Evolutionary conservation across 2,797 vertebrate species (phyloP), one percentile per base, ranked within the genome.

Genomic region (Melanogrammus aeglefinus): DNA sequence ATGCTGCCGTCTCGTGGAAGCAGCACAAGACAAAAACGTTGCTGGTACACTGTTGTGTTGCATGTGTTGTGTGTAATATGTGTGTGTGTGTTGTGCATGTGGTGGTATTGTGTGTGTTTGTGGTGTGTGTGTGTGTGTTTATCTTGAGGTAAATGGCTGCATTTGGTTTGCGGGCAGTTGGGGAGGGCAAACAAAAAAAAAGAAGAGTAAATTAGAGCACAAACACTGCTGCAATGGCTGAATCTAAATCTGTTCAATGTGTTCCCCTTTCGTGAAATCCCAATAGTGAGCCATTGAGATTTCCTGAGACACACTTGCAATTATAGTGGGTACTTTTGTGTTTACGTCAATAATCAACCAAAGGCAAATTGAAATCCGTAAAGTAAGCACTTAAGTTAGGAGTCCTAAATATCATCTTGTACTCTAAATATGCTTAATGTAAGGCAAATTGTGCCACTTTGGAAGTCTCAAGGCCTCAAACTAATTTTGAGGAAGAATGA

Each of bases 191-290:
- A 92, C 88, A 91, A 83, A 89, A 92, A 95, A 92, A 91, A 95
- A 92, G 91, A 89, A 91, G 92, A 93, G 82, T 89, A 85, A 90
- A 88, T 84, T 86, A 79, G 86, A 88, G 90, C 82, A 84, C 87
- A 89, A 91, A 86, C 84, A 88, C 78, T 86, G 75, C 83, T 81
- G 85, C 83, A 86, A 73, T 73, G 79, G 81, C 84, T 80, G 81
- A 75, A 85, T 83, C 88, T 90, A 93, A 93, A 93, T 93, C 47
- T 85, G 86, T 92, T 92, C 91, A 93, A 88, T 91, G 85, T 94
- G 92, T 91, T 92, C 86, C 79, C 79, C 79, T 84, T 82, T 81
- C 57, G 74, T 87, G 77, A 81, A 90, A 90, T 90, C 86, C 89
- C 85, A 90, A 90, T 81, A 81, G 80, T 82, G 82, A 85, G 85